phyloP scores from a whole-genome alignment of 2,797 vertebrate genomes.

The Mycteria americana region DNA sequence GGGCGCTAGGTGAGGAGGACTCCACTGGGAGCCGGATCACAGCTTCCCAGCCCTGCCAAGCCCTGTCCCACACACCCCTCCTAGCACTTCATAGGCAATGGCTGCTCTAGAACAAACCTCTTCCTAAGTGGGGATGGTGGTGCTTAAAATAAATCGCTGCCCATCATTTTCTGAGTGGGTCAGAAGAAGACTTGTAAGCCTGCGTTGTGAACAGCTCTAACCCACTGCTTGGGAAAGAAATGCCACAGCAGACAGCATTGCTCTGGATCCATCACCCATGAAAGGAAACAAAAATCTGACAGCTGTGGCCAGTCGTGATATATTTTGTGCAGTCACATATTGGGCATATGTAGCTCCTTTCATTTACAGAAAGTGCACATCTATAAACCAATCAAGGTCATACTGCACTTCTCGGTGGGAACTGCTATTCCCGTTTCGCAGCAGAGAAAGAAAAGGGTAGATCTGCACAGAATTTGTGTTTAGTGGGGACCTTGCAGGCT shows the following conservation, averaged over 20 bases:
- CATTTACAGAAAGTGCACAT: not conserved
- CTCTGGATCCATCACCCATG: not conserved
- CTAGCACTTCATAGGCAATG: not conserved
- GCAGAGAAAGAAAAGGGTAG: not conserved
- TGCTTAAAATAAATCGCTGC: not conserved
- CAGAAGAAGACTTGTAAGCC: not conserved
- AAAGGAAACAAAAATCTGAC: not conserved
- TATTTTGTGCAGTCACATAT: not conserved
- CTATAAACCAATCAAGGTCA: not conserved
- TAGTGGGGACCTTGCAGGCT: not conserved
- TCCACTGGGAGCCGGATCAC: not conserved
- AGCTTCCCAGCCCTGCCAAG: not conserved
- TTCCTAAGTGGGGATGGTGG: not conserved
- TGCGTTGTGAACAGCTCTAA: not conserved
- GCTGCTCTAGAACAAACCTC: not conserved
- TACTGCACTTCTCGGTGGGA: not conserved
- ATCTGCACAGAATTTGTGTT: not conserved
- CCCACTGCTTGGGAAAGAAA: not conserved
- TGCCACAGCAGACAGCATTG: not conserved
- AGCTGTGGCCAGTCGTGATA: not conserved
- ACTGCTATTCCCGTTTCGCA: not conserved
- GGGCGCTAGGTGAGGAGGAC: not conserved
- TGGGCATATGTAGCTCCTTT: not conserved
- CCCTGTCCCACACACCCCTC: not conserved
- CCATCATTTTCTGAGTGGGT: not conserved